A percentile compares a stretch with the other conserved stretches of the same genome.
These are phyloP conservation scores for Microctonus aethiopoides DNA, from an alignment of 2,888 invertebrate genomes.

Conservation along the genomic window DNA sequence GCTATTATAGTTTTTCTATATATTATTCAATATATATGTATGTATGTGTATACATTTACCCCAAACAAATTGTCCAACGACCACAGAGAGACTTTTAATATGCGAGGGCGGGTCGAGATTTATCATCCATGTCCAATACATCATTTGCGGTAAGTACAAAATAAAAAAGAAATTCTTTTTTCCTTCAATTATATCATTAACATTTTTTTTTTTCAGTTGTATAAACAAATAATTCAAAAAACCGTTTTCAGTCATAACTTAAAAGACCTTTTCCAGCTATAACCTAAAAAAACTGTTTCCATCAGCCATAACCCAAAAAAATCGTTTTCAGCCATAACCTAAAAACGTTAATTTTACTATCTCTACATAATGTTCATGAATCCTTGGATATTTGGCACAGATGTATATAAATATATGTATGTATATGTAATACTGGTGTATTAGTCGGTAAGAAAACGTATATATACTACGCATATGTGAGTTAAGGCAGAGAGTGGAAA, in stretches of 20 bases:
- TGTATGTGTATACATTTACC: neutral
- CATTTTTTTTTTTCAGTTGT: too few relatives aligned
- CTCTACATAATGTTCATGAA: too few relatives aligned
- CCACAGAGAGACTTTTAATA: neutral
- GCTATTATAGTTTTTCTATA: neutral
- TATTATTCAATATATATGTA: neutral
- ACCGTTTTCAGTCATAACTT: too few relatives aligned
- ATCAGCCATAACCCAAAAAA: too few relatives aligned
- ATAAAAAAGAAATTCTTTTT: neutral
- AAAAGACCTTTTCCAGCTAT: too few relatives aligned
- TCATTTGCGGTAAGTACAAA: neutral
- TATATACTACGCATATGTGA: neutral
- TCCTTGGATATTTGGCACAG: slow-evolving; percentile 1
- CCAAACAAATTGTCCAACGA: neutral
- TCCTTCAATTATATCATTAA: too few relatives aligned
- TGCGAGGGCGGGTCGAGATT: slow-evolving; percentile 2
- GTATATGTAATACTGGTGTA: neutral
- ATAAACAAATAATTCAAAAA: too few relatives aligned
- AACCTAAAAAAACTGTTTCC: too few relatives aligned
- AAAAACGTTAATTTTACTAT: too few relatives aligned
- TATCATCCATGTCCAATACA: neutral
- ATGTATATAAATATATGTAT: neutral
- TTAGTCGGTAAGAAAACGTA: neutral
- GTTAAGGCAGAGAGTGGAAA: slow-evolving; percentile 43
- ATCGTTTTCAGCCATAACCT: too few relatives aligned